phyloP scores from a whole-genome alignment of 2,797 vertebrate species.

The Stomatorhinus walkeri region DNA sequence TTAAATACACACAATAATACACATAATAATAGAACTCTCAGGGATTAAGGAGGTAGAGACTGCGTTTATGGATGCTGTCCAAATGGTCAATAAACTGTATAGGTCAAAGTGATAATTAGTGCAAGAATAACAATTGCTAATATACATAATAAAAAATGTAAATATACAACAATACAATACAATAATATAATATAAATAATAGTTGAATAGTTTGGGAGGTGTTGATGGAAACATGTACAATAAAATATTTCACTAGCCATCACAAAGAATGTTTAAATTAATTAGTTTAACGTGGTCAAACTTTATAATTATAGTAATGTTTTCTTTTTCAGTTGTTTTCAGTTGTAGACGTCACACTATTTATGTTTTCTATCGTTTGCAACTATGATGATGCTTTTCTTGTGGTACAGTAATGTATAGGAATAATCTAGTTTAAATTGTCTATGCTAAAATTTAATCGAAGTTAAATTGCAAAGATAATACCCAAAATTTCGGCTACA shows the following conservation, averaged over 20 bases:
- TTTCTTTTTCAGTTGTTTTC: not conserved
- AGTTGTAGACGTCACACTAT: not conserved
- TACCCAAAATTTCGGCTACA: not conserved
- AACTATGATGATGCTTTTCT: not conserved
- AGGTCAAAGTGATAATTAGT: not conserved
- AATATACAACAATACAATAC: not conserved
- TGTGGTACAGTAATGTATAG: not conserved
- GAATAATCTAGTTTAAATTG: not conserved
- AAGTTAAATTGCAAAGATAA: not conserved
- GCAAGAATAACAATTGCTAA: not conserved
- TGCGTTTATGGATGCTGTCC: not conserved
- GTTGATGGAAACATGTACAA: not conserved
- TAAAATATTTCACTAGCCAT: not conserved
- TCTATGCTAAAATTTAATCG: not conserved
- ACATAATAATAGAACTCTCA: not conserved
- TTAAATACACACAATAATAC: not conserved
- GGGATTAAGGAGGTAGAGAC: not conserved
- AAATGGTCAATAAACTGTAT: not conserved
- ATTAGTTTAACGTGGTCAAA: not conserved
- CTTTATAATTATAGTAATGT: not conserved
- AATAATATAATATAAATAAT: not conserved
- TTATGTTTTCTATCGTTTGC: not conserved
- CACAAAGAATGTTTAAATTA: not conserved
- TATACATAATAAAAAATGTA: not conserved
- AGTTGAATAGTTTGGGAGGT: not conserved